Evolutionary conservation across 2,888 invertebrate species (phyloP).

Genomic region (Thera britannica): DNA sequence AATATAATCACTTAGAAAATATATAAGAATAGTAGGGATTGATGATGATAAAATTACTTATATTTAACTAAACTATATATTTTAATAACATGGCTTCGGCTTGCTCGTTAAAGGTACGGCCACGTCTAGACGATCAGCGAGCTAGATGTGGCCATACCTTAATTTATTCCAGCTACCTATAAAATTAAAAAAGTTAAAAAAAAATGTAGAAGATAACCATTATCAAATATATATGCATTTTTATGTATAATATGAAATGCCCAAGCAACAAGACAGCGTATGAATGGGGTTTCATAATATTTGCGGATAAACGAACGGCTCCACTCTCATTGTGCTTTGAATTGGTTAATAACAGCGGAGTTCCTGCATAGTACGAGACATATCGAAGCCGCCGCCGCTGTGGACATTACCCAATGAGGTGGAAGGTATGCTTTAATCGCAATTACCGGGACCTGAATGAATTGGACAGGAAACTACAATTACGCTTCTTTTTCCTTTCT

Average conservation of each 20-base stretch:
- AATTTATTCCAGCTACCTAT: too few species aligned
- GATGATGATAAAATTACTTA: neutral
- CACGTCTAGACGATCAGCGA: too few species aligned
- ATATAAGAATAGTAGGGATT: neutral
- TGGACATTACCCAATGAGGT: conserved; percentile 69
- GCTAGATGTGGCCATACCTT: too few species aligned
- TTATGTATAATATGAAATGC: too few species aligned
- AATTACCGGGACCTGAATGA: conserved; percentile 69
- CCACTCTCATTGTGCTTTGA: conserved; percentile 62
- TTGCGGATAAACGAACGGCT: conserved; percentile 52
- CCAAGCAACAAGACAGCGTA: conserved; percentile 5
- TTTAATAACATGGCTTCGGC: neutral
- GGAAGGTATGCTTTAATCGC: conserved; percentile 58
- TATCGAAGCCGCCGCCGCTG: conserved; percentile 69
- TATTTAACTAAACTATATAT: neutral
- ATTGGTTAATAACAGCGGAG: conserved; percentile 76
- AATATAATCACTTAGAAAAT: neutral
- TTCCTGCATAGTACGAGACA: conserved; percentile 66
- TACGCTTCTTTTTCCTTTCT: conserved; percentile 19
- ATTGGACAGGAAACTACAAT: conserved; percentile 63
- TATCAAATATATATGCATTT: too few species aligned
- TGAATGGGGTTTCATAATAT: conserved; percentile 40
- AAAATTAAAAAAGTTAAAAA: too few species aligned
- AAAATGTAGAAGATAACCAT: too few species aligned
- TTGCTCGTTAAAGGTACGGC: too few species aligned